These are phyloP conservation scores for Eucriotettix oculatus DNA, from an alignment of 2,888 invertebrate species.

Conservation along the genomic window DNA sequence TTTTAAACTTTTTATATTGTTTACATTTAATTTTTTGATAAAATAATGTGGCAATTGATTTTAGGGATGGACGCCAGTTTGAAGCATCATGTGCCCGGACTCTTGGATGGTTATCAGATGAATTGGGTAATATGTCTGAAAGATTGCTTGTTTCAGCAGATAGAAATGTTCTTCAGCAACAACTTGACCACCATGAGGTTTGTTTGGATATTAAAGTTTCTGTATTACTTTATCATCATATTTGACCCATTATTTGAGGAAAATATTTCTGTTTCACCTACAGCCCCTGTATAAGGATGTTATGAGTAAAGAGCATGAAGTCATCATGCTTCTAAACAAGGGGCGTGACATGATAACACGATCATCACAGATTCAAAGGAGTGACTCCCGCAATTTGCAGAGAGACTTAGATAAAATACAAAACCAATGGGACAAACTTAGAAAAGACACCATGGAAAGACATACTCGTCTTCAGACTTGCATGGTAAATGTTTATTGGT, in stretches of 20 bases:
- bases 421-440: constrained; percentile 80
- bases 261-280: constrained; percentile 10
- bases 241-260: no score
- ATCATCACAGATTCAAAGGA: constrained; percentile 23
- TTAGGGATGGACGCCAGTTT: constrained; percentile 73
- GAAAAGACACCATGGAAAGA: constrained; percentile 72
- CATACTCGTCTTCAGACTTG: constrained; percentile 76
- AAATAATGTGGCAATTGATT: not conserved
- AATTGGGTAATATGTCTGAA: constrained; percentile 57
- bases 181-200: constrained; percentile 69
- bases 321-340: constrained; percentile 85
- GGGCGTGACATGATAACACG: constrained; percentile 52
- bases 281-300: constrained; percentile 74
- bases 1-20: not conserved
- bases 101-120: constrained; percentile 75
- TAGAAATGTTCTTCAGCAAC: constrained; percentile 61
- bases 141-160: constrained; percentile 77
- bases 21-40: not conserved
- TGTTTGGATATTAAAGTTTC: not conserved
- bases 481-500: constrained; percentile 27
- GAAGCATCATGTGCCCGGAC: constrained; percentile 78
- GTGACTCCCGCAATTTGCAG: constrained; percentile 44
- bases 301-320: constrained; percentile 77
- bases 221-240: no score
- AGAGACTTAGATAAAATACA: constrained; percentile 78